phyloP scores from a whole-genome alignment of 2,888 invertebrate species.

The Caenorhabditis doughertyi region DNA sequence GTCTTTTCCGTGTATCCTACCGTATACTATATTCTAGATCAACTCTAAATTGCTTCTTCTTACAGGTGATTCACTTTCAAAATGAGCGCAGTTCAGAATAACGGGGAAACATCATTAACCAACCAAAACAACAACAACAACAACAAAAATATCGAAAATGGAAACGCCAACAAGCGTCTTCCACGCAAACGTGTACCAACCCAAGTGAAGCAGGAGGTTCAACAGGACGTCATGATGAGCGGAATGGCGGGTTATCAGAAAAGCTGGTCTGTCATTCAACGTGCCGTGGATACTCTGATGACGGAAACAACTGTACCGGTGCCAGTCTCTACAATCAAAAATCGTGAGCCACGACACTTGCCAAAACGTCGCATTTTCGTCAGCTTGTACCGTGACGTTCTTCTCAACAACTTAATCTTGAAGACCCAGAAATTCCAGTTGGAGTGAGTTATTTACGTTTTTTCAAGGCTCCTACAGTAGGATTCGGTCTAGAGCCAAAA shows the following conservation, averaged over 20 bases:
- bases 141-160: conserved; percentile 30
- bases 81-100: conserved; percentile 54
- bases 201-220: conserved; percentile 18
- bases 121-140: too few relatives aligned
- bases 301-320: conserved; percentile 52
- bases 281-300: conserved; percentile 53
- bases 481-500: not conserved
- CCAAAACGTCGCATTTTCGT: conserved; percentile 52
- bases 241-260: conserved; percentile 45
- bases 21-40: conserved; percentile 1
- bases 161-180: conserved; percentile 19
- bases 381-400: conserved; percentile 47
- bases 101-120: conserved; percentile 25
- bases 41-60: not conserved
- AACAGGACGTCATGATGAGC: conserved; percentile 37
- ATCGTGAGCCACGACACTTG: conserved; percentile 53
- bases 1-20: conserved; percentile 5
- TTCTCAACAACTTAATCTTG: conserved; percentile 48
- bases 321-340: conserved; percentile 32
- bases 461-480: not conserved
- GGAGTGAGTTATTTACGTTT: conserved; percentile 39
- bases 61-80: conserved; percentile 51
- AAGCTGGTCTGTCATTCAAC: conserved; percentile 55
- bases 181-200: conserved; percentile 47
- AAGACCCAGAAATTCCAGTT: conserved; percentile 53